A percentile compares a stretch with the other conserved stretches of the same genome.
Evolutionary conservation across 2,888 invertebrate genomes (phyloP).

Genomic region (Nyleta sp.): DNA sequence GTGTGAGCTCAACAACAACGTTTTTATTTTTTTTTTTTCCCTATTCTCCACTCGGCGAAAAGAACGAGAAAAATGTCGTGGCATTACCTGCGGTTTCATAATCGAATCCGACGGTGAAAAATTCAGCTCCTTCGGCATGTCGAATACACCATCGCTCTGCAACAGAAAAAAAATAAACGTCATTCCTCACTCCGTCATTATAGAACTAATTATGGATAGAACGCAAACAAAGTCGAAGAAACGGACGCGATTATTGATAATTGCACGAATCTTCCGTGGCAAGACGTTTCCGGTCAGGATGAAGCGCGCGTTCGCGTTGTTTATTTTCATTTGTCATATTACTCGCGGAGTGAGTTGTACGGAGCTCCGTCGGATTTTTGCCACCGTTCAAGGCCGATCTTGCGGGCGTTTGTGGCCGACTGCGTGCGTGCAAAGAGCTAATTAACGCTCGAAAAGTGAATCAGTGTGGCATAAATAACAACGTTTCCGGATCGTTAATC

Average conservation of each 20-base stretch:
- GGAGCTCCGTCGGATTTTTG: constrained; percentile 41
- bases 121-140: constrained; percentile 43
- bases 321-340: constrained; percentile 39
- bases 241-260: constrained; percentile 13
- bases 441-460: constrained; percentile 68
- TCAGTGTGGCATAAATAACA: constrained; percentile 67
- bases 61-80: constrained; percentile 7
- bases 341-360: constrained; percentile 42
- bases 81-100: constrained; percentile 58
- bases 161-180: constrained; percentile 20
- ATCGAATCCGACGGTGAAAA: constrained; percentile 37
- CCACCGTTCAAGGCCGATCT: constrained; percentile 59
- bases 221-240: neutral
- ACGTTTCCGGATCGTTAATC: constrained; percentile 67
- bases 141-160: constrained; percentile 44
- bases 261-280: neutral
- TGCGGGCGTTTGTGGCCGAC: constrained; percentile 41
- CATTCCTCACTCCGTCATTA: too few relatives aligned
- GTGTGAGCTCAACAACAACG: neutral
- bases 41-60: neutral
- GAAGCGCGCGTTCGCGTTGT: constrained; percentile 7
- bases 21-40: constrained; percentile 1
- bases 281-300: too few relatives aligned
- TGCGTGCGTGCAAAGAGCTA: constrained; percentile 66
- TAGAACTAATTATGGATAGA: too few relatives aligned